phyloP scores from a whole-genome alignment of 2,113 vertebrate species.

The Limanda limanda region DNA sequence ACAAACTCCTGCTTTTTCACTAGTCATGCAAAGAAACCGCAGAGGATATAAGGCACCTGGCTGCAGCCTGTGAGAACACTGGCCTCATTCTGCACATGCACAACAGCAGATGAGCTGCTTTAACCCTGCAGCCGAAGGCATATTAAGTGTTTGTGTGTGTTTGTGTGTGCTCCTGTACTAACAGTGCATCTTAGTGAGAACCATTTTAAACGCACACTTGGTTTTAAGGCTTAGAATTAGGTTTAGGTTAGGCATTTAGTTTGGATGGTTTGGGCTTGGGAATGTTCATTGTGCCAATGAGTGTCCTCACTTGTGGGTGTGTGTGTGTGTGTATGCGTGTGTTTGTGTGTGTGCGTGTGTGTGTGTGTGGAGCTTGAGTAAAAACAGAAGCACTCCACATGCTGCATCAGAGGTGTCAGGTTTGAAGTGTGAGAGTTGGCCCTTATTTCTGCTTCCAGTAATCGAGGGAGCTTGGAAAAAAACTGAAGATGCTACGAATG shows the following conservation, averaged over 20 bases:
- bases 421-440: slow-evolving; percentile 35
- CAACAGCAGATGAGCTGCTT: slow-evolving; percentile 41
- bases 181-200: no score
- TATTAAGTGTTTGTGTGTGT: slow-evolving; percentile 28
- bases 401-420: slow-evolving; percentile 34
- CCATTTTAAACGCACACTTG: no score
- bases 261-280: no score
- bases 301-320: no score
- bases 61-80: slow-evolving; percentile 59
- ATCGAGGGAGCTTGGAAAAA: slow-evolving; percentile 1
- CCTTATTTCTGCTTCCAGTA: slow-evolving; percentile 16
- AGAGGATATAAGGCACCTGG: slow-evolving; percentile 62
- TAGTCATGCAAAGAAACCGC: slow-evolving; percentile 44
- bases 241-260: no score
- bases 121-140: slow-evolving; percentile 34
- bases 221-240: no score
- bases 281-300: no score
- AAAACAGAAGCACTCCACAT: slow-evolving; percentile 34
- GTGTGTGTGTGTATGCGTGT: no score
- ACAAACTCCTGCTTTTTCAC: slow-evolving; percentile 16
- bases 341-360: no score
- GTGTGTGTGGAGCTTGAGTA: background rate
- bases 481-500: background rate
- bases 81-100: slow-evolving; percentile 61
- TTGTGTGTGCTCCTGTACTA: no score